phyloP scores from a whole-genome alignment of 2,888 invertebrate genomes.

The Zele albiditarsus region DNA sequence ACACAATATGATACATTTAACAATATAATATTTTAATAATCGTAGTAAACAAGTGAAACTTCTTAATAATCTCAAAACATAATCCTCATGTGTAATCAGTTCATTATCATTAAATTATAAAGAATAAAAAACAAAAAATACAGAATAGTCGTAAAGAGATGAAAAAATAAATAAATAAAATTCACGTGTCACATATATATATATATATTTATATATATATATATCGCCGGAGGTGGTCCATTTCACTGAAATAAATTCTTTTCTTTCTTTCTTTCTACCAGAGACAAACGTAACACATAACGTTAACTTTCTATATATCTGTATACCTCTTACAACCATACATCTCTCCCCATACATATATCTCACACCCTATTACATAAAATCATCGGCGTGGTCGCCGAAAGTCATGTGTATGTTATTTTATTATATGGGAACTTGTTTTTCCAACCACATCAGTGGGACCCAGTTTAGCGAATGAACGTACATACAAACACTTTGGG shows the following conservation, averaged over 20 bases:
- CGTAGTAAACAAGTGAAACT: not conserved
- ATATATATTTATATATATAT: too few species aligned
- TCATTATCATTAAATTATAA: not conserved
- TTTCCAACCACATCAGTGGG: constrained; percentile 15
- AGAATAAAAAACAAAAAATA: not conserved
- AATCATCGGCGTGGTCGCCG: constrained; percentile 6
- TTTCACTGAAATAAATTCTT: not conserved
- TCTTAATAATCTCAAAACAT: not conserved
- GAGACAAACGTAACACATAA: not conserved
- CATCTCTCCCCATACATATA: constrained; percentile 3
- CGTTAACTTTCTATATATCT: constrained; percentile 19
- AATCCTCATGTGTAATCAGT: constrained; percentile 7
- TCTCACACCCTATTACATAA: constrained; percentile 31
- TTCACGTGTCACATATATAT: not conserved
- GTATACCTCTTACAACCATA: not conserved
- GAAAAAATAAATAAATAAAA: not conserved
- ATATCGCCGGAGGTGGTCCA: constrained; percentile 14
- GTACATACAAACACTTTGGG: constrained; percentile 5
- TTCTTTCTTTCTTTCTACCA: not conserved
- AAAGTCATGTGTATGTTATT: constrained; percentile 13
- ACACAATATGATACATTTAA: not conserved
- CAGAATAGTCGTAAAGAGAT: not conserved
- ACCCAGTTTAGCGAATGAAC: not conserved
- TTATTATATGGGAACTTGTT: constrained; percentile 20
- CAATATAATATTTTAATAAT: not conserved